Evolutionary conservation across 2,797 vertebrate species (phyloP).

Genomic region (Fratercula arctica): DNA sequence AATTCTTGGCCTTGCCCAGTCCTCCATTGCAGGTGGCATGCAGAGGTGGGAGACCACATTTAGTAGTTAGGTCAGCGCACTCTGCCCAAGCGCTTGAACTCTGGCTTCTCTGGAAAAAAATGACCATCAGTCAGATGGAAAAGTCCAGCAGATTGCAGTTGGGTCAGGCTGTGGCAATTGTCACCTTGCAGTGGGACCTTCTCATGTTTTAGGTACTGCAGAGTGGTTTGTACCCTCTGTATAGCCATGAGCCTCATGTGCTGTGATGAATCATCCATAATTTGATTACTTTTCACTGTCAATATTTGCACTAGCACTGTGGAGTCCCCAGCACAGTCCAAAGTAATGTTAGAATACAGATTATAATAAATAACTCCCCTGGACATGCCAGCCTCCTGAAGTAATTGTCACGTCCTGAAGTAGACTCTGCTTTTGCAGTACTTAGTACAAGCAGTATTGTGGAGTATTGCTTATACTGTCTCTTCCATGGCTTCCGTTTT

Average conservation of each 20-base stretch:
- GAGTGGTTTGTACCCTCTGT: neutral
- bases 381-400: neutral
- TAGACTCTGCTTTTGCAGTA: neutral
- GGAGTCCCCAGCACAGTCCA: neutral
- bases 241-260: neutral
- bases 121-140: neutral
- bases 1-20: neutral
- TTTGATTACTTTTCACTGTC: neutral
- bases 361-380: neutral
- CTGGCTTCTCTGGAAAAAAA: neutral
- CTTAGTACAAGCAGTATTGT: neutral
- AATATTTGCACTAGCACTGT: neutral
- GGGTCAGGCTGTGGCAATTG: neutral
- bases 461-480: neutral
- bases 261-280: neutral
- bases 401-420: neutral
- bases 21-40: rapidly evolving
- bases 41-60: neutral
- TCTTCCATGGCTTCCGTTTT: neutral
- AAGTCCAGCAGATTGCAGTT: neutral
- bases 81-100: neutral
- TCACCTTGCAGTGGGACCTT: neutral
- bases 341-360: neutral
- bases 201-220: neutral
- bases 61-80: neutral